Conservation (phyloP, 2,113 vertebrate species). For the Periophthalmodon schlosseri region DNA sequence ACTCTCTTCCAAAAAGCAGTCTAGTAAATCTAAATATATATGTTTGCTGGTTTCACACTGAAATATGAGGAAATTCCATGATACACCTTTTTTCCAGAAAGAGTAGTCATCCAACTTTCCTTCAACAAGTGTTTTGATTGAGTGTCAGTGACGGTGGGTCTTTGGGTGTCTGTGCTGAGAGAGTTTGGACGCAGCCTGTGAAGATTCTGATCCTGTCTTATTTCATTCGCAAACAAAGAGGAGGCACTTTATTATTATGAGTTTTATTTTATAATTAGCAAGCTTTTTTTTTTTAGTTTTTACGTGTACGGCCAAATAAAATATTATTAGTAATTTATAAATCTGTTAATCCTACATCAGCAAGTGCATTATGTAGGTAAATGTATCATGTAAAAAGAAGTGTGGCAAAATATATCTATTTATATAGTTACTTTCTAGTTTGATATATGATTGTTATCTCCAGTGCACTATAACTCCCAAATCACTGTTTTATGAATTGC, state of each 20-base stretch:
- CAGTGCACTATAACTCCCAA: background rate
- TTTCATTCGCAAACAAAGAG: background rate
- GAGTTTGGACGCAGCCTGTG: slow-evolving; percentile 32
- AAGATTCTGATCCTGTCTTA: slow-evolving; percentile 39
- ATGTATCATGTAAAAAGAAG: too few species aligned
- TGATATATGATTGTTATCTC: background rate
- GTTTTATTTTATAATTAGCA: slow-evolving; percentile 27
- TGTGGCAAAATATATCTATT: background rate
- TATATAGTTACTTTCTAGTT: background rate
- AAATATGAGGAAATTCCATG: slow-evolving; percentile 72
- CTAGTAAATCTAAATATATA: slow-evolving; percentile 74
- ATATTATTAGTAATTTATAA: background rate
- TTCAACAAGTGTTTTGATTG: slow-evolving; percentile 59
- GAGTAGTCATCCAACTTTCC: slow-evolving; percentile 62
- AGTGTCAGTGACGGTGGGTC: slow-evolving; percentile 40
- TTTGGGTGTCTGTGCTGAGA: slow-evolving; percentile 28
- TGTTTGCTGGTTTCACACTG: slow-evolving; percentile 69
- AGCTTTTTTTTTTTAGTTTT: background rate
- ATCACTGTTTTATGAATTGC: background rate
- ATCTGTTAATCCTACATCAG: background rate
- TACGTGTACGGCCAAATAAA: background rate
- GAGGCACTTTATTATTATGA: background rate
- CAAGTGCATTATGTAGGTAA: background rate
- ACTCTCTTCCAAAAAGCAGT: slow-evolving; percentile 64
- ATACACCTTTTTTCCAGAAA: slow-evolving; percentile 55